Percentiles rank a stretch among this genome's conserved stretches.
These are phyloP conservation scores for Chrysotoxum bicinctum DNA, from an alignment of 2,888 invertebrate genomes.

Conservation along the genomic window DNA sequence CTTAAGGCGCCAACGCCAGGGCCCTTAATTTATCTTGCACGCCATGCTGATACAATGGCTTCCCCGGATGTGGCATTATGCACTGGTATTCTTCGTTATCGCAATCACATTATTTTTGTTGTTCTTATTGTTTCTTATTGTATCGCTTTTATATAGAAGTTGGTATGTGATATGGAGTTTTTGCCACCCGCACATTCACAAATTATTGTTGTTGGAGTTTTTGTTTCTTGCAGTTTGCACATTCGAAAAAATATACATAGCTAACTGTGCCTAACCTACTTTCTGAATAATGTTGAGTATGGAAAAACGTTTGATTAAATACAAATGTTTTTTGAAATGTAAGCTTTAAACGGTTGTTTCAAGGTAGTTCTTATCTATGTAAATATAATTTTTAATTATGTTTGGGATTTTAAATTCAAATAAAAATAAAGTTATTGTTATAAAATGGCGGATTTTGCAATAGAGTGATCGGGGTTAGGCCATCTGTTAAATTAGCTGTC, in stretches of 20 bases:
- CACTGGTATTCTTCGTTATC: conserved; percentile 59
- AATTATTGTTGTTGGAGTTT: not conserved
- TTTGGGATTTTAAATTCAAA: too few relatives aligned
- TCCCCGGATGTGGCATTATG: conserved; percentile 51
- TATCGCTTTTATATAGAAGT: not conserved
- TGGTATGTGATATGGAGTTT: conserved; percentile 16
- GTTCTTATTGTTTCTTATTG: conserved; percentile 28
- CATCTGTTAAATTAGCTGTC: too few relatives aligned
- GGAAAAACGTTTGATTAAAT: too few relatives aligned
- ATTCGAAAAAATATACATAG: not conserved
- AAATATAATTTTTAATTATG: too few relatives aligned
- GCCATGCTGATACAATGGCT: conserved; percentile 63
- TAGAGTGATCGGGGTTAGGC: too few relatives aligned
- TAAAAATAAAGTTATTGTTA: too few relatives aligned
- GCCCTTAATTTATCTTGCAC: conserved; percentile 68
- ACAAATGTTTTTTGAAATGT: too few relatives aligned
- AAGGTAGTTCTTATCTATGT: too few relatives aligned
- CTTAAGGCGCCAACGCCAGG: conserved; percentile 70
- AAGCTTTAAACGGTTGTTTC: too few relatives aligned
- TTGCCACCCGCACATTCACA: not conserved
- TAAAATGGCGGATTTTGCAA: too few relatives aligned
- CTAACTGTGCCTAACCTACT: too few relatives aligned
- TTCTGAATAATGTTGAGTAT: too few relatives aligned
- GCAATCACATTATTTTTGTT: conserved; percentile 43
- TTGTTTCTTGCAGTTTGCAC: not conserved